Evolutionary conservation across 2,797 vertebrate species (phyloP), one percentile per base, ranked within the genome.

Genomic region (Pipistrellus pipistrellus): DNA sequence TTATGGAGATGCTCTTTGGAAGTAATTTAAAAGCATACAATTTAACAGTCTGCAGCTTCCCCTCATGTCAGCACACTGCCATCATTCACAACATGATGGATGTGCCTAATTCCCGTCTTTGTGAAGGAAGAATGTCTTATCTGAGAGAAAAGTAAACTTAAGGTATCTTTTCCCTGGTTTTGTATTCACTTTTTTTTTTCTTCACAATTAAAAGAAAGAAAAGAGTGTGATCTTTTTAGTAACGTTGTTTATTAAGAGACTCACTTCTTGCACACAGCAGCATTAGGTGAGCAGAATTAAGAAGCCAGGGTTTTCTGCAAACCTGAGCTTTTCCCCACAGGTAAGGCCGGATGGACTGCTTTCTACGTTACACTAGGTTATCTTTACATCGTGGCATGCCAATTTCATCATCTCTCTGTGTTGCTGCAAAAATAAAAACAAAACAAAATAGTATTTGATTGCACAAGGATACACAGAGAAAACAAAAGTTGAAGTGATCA

Each of bases 281-380:
- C 21, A 64, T 62, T 77, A 87, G 62, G 76, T 83, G 44, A 75
- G 48, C n/a, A 84, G 48, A 87, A 75, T 80, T 91, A 81, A 94
- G 68, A 90, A 62, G 14, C 25, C 81, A 94, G 51, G 73, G n/a
- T 85, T 95, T 96, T 93, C 88, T 77, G 44, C 72, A 75, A 81
- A 55, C 73, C 32, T 41, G 62, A 66, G 8, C 53, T 85, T 76
- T 78, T 6, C 15, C 66, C n/a, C 83, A 62, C 73, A 96, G 82
- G 90, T 93, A 88, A 95, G 38, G 53, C 59, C 21, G 12, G 13
- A 21, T 51, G 27, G 55, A 12, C 73, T 57, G 32, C 57, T 93
- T 91, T 85, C 46, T 80, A 14, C 17, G 8, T 91, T 57, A 32
- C 20, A 35, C 2, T 59, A 66, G 93, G 53, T 69, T 81, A 21